Evolutionary conservation across 2,113 vertebrate genomes (phyloP), one percentile per base, ranked within the genome.

Genomic region (Sinocyclocheilus maitianheensis): DNA sequence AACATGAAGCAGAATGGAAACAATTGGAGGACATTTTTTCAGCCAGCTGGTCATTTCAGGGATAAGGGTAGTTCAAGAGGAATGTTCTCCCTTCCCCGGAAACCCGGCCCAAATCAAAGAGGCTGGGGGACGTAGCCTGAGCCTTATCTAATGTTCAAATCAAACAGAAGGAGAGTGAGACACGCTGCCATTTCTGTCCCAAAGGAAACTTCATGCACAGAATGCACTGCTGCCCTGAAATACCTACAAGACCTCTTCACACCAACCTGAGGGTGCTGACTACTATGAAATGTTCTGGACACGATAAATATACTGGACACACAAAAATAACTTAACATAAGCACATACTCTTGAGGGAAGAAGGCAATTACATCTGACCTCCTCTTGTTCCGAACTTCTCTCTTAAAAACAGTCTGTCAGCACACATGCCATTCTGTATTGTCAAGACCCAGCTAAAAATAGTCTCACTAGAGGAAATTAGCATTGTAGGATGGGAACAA

Each of bases 121-220:
- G 89, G 72, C 77, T 37, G 16, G 81, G 43, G 65, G 40, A 51
- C 46, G 20, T 16, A 85, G 83, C 53, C 74, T n/a, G 43, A 78
- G 46, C 69, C 83, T 62, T 88, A 91, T 93, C 92, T 91, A 78
- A 88, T 83, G 85, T 89, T 84, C 85, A 77, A 87, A 89, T 90
- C 88, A 90, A 90, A 91, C 83, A 83, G 86, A 63, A 84, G 58
- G 71, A 85, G 84, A 24, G 83, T 77, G 69, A 71, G 69, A 87
- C 81, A 37, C 7, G 71, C 40, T 48, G 82, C 88, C 91, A 92
- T 90, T 90, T 93, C 81, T 76, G 89, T 87, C 88, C 26, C 34
- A 83, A 72, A 93, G 90, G 87, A 90, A 92, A 92, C 84, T 90
- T 80, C 86, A 82, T 84, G 90, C 89, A 86, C 55, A 90, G 77